Evolutionary conservation across 2,797 vertebrate species (phyloP), one percentile per base, ranked within the genome.

Genomic region (Molossus molossus): DNA sequence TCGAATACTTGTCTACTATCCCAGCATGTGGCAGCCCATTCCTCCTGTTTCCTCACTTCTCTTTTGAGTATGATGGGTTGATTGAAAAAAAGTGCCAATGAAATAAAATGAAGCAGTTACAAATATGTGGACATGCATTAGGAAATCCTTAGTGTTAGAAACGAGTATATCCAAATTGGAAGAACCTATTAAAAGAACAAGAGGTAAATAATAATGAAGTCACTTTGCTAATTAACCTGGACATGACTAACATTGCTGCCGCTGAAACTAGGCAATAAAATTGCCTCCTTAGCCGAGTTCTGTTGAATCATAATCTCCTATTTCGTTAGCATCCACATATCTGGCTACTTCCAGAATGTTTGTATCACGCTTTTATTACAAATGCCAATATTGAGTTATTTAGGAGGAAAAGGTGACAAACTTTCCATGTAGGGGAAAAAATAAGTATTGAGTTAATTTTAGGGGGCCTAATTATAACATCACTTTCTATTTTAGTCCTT

Each of bases 391-490:
- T 21, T 94, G 87, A 90, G 96, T 97, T 97, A 97, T 97, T 96
- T 89, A 92, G 57, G 95, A 79, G 86, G 97, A 97, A 96, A 33
- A 92, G 48, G 65, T 96, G 94, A 97, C 91, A 96, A 94, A 94
- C 58, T 96, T 95, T 97, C 95, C 88, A 82, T 76, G 77, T 45
- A 79, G 96, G 45, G 48, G 58, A 85, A 60, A 95, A 65, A 97
- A 95, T 58, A 69, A 96, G 97, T 90, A 98, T 96, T 98, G 76
- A 80, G 76, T 96, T 94, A 83, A 94, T 97, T 98, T 98, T 95
- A 95, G 82, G 86, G 82, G 84, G 69, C 83, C 96, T 98, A 98
- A 98, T 98, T 98, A 98, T 97, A 95, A 86, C 11, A 91, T 15
- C 27, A 50, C 62, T 97, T 97, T 97, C 94, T 97, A 97, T 98